Evolutionary conservation across 2,888 invertebrate species (phyloP).

Genomic region (Philaethria dido): DNA sequence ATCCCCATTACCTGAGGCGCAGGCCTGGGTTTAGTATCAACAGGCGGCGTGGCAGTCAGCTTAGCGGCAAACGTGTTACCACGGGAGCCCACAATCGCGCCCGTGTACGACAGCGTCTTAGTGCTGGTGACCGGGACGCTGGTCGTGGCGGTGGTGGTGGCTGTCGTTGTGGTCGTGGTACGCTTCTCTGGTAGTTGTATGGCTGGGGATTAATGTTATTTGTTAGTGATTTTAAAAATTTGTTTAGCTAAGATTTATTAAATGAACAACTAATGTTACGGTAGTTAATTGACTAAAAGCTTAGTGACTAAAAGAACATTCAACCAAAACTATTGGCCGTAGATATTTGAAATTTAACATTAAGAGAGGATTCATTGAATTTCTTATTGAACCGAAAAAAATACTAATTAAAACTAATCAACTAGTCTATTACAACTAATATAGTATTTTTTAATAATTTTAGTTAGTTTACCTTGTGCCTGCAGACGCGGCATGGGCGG

Average conservation of each 20-base stretch:
- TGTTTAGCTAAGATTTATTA: too few species aligned
- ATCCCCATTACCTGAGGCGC: slow-evolving; percentile 43
- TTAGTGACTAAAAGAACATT: too few species aligned
- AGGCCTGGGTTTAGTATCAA: slow-evolving; percentile 53
- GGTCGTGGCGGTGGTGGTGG: slow-evolving; percentile 36
- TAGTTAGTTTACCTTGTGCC: slow-evolving; percentile 68
- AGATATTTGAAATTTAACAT: too few species aligned
- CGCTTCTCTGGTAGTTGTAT: slow-evolving; percentile 48
- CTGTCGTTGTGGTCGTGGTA: slow-evolving; percentile 40
- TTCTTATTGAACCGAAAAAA: too few species aligned
- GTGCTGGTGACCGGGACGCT: slow-evolving; percentile 24
- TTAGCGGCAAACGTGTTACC: slow-evolving; percentile 90
- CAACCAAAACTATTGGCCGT: too few species aligned
- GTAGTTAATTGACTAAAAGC: too few species aligned
- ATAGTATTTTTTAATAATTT: too few species aligned
- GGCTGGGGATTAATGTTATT: slow-evolving; percentile 34
- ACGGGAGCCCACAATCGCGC: slow-evolving; percentile 82
- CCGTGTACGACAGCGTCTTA: slow-evolving; percentile 72
- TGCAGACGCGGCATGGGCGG: slow-evolving; percentile 82
- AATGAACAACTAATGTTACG: too few species aligned
- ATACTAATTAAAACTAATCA: too few species aligned
- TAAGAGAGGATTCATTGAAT: too few species aligned
- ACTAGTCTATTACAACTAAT: too few species aligned
- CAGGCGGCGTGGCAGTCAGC: slow-evolving; percentile 71
- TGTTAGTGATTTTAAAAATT: slow-evolving; percentile 6